phyloP scores from a whole-genome alignment of 1,140 invertebrate genomes.

The Trichonephila clavata region DNA sequence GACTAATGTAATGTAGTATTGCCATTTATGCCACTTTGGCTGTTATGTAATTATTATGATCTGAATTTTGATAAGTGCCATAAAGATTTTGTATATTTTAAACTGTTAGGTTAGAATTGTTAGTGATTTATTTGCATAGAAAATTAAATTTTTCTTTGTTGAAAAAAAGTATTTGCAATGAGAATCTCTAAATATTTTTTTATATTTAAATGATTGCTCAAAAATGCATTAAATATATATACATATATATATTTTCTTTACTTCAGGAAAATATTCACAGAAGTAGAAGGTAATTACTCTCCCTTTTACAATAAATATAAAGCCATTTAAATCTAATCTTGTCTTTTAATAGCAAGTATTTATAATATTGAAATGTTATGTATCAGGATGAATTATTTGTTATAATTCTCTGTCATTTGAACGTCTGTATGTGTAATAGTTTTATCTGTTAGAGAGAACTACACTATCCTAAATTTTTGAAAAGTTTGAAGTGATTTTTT shows the following conservation, averaged over 20 bases:
- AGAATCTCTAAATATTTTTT: slow-evolving; percentile 12
- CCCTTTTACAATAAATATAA: too few species aligned
- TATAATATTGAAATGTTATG: too few species aligned
- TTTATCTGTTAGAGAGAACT: too few species aligned
- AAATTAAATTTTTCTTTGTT: slow-evolving; percentile 26
- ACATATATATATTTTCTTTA: neutral
- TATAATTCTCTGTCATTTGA: too few species aligned
- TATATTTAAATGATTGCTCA: slow-evolving; percentile 33
- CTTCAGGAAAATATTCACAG: neutral
- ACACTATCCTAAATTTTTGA: too few species aligned
- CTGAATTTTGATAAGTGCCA: slow-evolving; percentile 53
- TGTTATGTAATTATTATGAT: slow-evolving; percentile 22
- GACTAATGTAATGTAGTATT: neutral
- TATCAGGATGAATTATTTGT: too few species aligned
- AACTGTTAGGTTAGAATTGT: slow-evolving; percentile 27
- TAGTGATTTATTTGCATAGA: slow-evolving; percentile 16
- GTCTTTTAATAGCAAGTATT: too few species aligned
- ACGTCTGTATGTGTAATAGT: too few species aligned
- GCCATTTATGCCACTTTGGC: neutral
- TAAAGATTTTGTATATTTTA: slow-evolving; percentile 47
- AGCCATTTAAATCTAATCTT: too few species aligned
- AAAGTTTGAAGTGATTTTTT: too few species aligned
- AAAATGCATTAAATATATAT: neutral
- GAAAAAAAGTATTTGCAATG: slow-evolving; percentile 1
- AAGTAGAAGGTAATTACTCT: too few species aligned